Evolutionary conservation across 92 coral and sea anemone genomes (phyloP).

Genomic region (Scolanthus callimorphus): DNA sequence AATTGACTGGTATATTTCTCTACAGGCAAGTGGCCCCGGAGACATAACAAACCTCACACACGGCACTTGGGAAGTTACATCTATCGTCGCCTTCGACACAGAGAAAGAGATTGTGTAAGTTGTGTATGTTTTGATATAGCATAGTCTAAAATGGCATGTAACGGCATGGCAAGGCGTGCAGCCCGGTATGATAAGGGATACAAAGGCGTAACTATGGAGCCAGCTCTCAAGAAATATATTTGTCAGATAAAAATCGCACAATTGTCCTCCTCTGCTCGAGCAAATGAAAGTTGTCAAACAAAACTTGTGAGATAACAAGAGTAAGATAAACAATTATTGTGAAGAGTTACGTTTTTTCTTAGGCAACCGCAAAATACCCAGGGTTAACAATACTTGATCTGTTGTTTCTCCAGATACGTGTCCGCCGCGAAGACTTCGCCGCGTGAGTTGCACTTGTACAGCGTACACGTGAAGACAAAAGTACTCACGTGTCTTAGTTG

Average conservation of each 20-base stretch:
- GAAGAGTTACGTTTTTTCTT: no score
- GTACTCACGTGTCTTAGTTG: slow-evolving; percentile 50
- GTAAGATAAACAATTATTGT: no score
- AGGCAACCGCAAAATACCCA: no score
- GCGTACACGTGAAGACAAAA: slow-evolving; percentile 36
- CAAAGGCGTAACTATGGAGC: no score
- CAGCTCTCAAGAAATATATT: no score
- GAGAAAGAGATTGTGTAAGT: slow-evolving; percentile 68
- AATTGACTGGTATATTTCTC: slow-evolving; percentile 1
- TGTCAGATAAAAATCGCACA: no score
- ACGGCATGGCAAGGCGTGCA: not conserved
- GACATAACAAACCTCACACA: slow-evolving; percentile 49
- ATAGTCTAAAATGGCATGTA: not conserved
- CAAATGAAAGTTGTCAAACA: no score
- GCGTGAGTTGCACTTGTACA: slow-evolving; percentile 25
- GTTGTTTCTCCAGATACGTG: slow-evolving; percentile 20
- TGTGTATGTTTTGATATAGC: not conserved
- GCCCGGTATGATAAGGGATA: no score
- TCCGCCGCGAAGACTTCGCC: slow-evolving; percentile 26
- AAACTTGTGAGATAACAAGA: no score
- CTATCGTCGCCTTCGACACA: slow-evolving; percentile 66
- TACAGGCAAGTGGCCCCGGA: slow-evolving; percentile 30
- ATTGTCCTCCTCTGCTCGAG: no score
- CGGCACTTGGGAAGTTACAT: slow-evolving; percentile 84
- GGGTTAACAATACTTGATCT: no score